These are phyloP conservation scores for Coregonus suidteri DNA, from an alignment of 2,797 vertebrate genomes.

Conservation along the genomic window DNA sequence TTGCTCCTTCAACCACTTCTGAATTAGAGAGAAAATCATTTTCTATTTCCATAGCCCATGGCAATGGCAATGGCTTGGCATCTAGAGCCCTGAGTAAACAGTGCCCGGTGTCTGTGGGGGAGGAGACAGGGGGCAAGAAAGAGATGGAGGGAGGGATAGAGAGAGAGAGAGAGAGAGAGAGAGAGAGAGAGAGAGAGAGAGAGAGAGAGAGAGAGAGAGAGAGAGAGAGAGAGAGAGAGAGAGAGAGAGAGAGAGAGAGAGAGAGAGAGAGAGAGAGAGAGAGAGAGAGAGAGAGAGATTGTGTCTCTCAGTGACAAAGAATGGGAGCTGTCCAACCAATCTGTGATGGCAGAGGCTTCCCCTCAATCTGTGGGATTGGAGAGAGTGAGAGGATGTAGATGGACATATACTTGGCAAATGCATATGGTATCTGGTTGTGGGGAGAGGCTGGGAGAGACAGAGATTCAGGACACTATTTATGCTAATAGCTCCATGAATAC, in stretches of 20 bases:
- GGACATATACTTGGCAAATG: background rate
- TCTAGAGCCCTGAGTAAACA: slow-evolving; percentile 32
- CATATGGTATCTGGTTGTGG: background rate
- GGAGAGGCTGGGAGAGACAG: background rate
- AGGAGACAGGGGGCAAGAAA: background rate
- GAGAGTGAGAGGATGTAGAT: background rate
- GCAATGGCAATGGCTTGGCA: slow-evolving; percentile 20
- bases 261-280: background rate
- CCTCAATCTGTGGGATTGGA: background rate
- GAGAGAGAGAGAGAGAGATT: background rate
- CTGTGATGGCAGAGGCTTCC: background rate
- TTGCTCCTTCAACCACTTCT: background rate
- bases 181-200: slow-evolving; percentile 15
- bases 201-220: background rate
- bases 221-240: background rate
- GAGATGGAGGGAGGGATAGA: background rate
- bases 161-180: slow-evolving; percentile 30
- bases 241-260: slow-evolving; percentile 11
- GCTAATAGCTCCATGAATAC: background rate
- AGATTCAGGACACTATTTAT: background rate
- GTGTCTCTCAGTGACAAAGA: background rate
- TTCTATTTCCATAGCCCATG: background rate
- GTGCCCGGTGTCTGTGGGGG: slow-evolving; percentile 16
- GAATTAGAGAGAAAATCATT: background rate
- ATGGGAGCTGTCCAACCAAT: slow-evolving; percentile 7